Conservation (phyloP, 2,797 vertebrate species). For the Circus cinereus region DNA sequence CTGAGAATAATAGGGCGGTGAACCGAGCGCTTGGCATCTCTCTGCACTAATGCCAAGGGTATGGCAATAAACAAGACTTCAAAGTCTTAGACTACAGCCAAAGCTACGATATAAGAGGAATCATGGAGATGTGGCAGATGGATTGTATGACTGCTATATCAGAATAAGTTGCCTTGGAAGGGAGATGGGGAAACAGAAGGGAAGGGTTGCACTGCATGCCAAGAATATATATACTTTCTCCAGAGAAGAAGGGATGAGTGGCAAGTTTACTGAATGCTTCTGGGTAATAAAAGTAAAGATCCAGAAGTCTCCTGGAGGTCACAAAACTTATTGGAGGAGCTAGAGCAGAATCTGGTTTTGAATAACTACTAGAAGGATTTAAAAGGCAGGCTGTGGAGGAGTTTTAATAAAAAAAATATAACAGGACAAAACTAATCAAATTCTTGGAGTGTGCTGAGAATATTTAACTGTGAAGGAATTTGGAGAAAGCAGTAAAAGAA, state of each 20-base stretch:
- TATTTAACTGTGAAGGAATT: background rate
- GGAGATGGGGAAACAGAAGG: background rate
- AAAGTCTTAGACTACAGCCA: background rate
- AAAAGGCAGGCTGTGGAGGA: background rate
- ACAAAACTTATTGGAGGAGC: background rate
- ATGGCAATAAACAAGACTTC: background rate
- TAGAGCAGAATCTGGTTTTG: background rate
- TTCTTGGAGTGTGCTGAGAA: background rate
- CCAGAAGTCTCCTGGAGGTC: background rate
- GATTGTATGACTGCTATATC: background rate
- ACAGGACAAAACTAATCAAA: background rate
- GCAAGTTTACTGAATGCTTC: background rate
- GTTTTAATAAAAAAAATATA: background rate
- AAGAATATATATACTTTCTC: background rate
- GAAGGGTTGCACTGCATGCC: background rate
- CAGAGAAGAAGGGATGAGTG: background rate
- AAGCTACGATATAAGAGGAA: background rate
- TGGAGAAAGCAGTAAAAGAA: background rate
- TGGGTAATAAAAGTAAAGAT: background rate
- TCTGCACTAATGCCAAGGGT: background rate
- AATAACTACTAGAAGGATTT: background rate
- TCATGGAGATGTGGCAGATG: background rate
- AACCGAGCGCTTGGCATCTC: background rate
- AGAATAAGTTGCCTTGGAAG: background rate
- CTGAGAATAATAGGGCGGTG: background rate